Evolutionary conservation across 2,797 vertebrate species (phyloP).

Genomic region (Enteromius argenteus): DNA sequence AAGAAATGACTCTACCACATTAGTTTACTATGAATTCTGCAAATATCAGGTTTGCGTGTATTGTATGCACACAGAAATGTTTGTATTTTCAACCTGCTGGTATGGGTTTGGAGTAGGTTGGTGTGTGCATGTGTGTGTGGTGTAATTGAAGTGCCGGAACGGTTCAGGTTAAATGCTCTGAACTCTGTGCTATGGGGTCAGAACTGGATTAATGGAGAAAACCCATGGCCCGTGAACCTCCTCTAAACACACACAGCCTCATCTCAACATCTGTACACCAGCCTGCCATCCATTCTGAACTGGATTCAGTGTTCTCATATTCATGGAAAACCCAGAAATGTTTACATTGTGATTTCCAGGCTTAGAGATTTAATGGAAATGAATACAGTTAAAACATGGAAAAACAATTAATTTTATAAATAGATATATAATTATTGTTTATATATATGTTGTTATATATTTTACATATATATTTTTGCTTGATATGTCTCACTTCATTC

Average conservation of each 20-base stretch:
- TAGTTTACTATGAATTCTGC: background rate
- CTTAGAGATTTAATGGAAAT: background rate
- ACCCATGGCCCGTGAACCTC: slow-evolving; percentile 61
- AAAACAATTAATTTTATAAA: background rate
- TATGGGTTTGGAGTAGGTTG: slow-evolving; percentile 17
- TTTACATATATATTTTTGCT: background rate
- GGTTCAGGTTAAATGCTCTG: slow-evolving; percentile 77
- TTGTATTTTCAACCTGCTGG: slow-evolving; percentile 19
- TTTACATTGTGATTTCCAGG: background rate
- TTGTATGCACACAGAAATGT: slow-evolving; percentile 23
- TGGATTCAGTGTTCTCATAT: background rate
- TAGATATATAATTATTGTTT: background rate
- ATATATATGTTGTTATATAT: background rate
- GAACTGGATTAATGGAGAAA: slow-evolving; percentile 69
- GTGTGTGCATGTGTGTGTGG: slow-evolving; percentile 34
- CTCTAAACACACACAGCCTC: slow-evolving; percentile 22
- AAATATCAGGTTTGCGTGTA: background rate
- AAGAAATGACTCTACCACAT: background rate
- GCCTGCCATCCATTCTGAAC: background rate
- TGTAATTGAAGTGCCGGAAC: slow-evolving; percentile 66
- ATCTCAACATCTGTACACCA: slow-evolving; percentile 22
- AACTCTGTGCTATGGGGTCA: slow-evolving; percentile 66
- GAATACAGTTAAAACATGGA: background rate
- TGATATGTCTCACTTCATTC: background rate
- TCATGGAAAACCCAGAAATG: background rate